These are phyloP conservation scores for Octomys mimax DNA, from an alignment of 2,797 vertebrate species.

Conservation along the genomic window DNA sequence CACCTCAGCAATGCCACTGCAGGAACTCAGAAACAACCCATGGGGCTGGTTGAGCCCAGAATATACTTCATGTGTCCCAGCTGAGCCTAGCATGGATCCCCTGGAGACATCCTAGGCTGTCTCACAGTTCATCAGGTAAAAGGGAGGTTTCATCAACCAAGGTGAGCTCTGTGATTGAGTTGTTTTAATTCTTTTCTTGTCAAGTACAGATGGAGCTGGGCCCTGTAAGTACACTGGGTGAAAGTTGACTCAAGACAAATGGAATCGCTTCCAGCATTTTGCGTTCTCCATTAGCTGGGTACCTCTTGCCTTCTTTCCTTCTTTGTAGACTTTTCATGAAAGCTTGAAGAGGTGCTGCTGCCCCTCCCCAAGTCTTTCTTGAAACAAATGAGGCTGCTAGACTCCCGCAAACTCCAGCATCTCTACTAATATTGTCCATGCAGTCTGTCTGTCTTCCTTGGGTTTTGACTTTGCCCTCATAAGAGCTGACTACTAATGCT, in stretches of 20 bases:
- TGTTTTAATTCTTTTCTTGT: not conserved
- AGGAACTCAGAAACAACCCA: not conserved
- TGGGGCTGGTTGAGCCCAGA: accelerated
- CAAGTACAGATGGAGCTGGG: not conserved
- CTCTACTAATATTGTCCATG: not conserved
- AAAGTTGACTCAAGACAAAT: not conserved
- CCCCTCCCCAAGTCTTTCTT: not conserved
- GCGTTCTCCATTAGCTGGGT: not conserved
- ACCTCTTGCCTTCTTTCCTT: not conserved
- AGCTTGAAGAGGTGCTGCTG: not conserved
- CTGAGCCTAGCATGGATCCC: not conserved
- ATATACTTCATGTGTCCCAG: not conserved
- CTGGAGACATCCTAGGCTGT: not conserved
- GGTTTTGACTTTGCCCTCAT: slow-evolving; percentile 65
- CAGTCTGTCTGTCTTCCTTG: slow-evolving; percentile 38
- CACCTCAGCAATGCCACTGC: not conserved
- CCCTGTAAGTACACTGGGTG: not conserved
- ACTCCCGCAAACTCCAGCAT: not conserved
- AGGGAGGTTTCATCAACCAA: not conserved
- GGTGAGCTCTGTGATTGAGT: not conserved
- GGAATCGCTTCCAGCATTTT: not conserved
- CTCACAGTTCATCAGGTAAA: not conserved
- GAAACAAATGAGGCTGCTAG: slow-evolving; percentile 29
- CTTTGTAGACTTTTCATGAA: not conserved
- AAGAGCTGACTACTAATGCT: slow-evolving; percentile 41